These are phyloP conservation scores for Syngnathus floridae DNA, from an alignment of 2,113 vertebrate genomes.

Conservation along the genomic window DNA sequence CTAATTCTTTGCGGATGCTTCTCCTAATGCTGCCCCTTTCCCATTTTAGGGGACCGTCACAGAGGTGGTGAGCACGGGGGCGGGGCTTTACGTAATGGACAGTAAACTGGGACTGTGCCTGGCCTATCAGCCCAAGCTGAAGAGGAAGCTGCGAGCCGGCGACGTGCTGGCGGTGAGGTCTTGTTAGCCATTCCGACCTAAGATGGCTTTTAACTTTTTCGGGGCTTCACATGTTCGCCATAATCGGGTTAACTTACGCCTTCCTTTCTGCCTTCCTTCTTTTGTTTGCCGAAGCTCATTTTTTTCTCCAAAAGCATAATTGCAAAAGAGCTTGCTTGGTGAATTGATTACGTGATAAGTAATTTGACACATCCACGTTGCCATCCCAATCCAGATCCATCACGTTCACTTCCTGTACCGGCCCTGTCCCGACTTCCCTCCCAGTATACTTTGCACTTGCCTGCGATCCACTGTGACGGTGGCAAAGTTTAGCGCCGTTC, in stretches of 20 bases:
- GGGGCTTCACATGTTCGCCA: background rate
- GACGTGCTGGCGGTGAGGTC: constrained; percentile 72
- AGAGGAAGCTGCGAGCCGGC: constrained; percentile 70
- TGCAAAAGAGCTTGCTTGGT: no score
- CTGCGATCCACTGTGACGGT: constrained; percentile 72
- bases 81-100: constrained; percentile 81
- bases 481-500: constrained; percentile 70
- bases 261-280: no score
- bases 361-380: background rate
- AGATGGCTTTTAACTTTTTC: background rate
- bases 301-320: no score
- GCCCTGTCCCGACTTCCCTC: constrained; percentile 63
- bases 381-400: constrained; percentile 63
- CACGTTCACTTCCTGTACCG: constrained; percentile 77
- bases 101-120: constrained; percentile 75
- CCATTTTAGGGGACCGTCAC: constrained; percentile 76
- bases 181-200: no score
- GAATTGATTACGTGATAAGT: no score
- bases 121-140: constrained; percentile 75
- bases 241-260: background rate
- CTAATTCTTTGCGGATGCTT: background rate
- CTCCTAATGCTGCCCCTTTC: constrained; percentile 17
- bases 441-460: constrained; percentile 74
- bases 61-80: constrained; percentile 70
- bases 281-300: no score